Conservation (phyloP, 2,797 vertebrate species). For the Myiotriccus ornatus region DNA sequence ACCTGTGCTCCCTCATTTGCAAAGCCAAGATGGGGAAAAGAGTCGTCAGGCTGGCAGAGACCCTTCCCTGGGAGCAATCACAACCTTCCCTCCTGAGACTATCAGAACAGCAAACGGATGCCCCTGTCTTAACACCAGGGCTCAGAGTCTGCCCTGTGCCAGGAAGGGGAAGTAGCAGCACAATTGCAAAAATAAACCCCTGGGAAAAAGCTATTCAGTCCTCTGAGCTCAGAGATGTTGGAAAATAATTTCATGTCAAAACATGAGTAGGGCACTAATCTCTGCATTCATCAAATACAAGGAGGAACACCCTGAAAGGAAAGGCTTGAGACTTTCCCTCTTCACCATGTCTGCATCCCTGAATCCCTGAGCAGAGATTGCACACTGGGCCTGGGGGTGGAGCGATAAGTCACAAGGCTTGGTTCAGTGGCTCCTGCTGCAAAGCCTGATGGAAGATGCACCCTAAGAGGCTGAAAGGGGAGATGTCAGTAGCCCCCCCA, state of each 20-base stretch:
- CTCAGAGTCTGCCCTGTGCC: not conserved
- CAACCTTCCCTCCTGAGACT: not conserved
- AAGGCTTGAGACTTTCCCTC: not conserved
- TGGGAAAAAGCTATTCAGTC: not conserved
- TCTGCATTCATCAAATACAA: not conserved
- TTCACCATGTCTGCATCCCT: not conserved
- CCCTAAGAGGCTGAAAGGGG: not conserved
- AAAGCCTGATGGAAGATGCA: not conserved
- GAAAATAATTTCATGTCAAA: not conserved
- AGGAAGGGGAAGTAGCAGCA: conserved; percentile 18
- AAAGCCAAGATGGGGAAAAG: not conserved
- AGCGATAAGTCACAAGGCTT: not conserved
- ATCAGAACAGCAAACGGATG: not conserved
- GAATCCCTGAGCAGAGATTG: not conserved
- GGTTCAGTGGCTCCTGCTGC: not conserved
- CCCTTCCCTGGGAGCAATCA: not conserved
- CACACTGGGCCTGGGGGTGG: not conserved
- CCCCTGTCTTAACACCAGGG: not conserved
- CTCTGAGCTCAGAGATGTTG: not conserved
- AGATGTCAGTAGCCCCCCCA: not conserved
- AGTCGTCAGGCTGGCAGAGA: not conserved
- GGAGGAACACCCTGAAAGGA: not conserved
- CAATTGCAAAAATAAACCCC: conserved; percentile 5
- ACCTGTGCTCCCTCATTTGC: not conserved
- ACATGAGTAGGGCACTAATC: not conserved